A percentile compares a stretch with the other conserved stretches of the same genome.
These are phyloP conservation scores for Callinectes sapidus DNA, from an alignment of 2,888 invertebrate species.

Conservation along the genomic window DNA sequence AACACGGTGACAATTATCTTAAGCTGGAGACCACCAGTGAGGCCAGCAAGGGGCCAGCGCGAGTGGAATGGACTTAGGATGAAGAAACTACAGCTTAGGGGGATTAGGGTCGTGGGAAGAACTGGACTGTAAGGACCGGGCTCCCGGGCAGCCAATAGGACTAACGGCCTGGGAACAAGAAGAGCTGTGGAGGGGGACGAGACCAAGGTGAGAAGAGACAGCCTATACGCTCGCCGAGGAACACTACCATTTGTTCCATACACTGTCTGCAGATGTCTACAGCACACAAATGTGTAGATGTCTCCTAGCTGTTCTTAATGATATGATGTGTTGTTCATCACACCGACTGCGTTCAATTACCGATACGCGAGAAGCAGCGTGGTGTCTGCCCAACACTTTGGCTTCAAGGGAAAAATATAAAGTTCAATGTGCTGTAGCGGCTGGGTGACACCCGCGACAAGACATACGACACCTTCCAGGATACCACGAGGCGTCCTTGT, in stretches of 20 bases:
- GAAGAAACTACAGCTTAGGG: constrained; percentile 32
- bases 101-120: constrained; percentile 17
- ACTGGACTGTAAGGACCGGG: constrained; percentile 21
- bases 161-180: constrained; percentile 33
- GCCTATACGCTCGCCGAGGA: not conserved
- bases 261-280: not conserved
- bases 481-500: not conserved
- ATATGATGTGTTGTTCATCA: not conserved
- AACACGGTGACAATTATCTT: constrained; percentile 1
- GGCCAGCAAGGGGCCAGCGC: not conserved
- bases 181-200: not conserved
- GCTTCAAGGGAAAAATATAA: not conserved
- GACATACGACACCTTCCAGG: constrained; percentile 1
- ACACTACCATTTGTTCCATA: not conserved
- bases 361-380: not conserved
- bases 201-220: constrained; percentile 12
- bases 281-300: not conserved
- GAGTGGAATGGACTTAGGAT: constrained; percentile 6
- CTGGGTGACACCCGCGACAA: not conserved
- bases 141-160: constrained; percentile 27
- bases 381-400: not conserved
- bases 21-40: constrained; percentile 16
- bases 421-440: not conserved
- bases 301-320: not conserved
- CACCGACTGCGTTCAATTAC: not conserved